Percentiles rank a stretch among this genome's conserved stretches.
Conservation (phyloP, 2,888 invertebrate genomes). For the Cheilosia vernalis region DNA sequence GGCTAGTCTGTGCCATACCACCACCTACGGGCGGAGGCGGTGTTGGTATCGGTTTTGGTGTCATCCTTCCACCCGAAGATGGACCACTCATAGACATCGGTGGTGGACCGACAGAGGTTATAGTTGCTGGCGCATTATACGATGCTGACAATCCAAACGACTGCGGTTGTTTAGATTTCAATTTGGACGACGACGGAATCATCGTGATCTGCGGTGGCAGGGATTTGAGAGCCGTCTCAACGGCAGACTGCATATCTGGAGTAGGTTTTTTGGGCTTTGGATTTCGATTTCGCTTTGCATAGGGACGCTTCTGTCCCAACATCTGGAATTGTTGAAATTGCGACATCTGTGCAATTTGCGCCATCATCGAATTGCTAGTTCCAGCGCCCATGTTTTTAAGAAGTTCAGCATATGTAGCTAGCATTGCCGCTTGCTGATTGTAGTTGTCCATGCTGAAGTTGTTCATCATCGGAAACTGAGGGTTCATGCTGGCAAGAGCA, state of each 20-base stretch:
- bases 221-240: constrained; percentile 57
- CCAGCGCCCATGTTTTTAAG: constrained; percentile 68
- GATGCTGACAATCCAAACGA: constrained; percentile 60
- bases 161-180: constrained; percentile 44
- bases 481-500: constrained; percentile 58
- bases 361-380: constrained; percentile 56
- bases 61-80: constrained; percentile 42
- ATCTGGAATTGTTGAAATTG: constrained; percentile 75
- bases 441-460: constrained; percentile 75
- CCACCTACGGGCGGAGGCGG: constrained; percentile 37
- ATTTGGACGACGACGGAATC: constrained; percentile 58
- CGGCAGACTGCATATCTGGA: constrained; percentile 47
- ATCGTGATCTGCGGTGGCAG: constrained; percentile 63
- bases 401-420: constrained; percentile 76
- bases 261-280: constrained; percentile 72
- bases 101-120: constrained; percentile 64
- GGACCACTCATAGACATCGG: constrained; percentile 55
- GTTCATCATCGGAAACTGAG: constrained; percentile 61
- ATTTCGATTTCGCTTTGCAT: constrained; percentile 74
- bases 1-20: constrained; percentile 82
- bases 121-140: constrained; percentile 58
- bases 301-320: constrained; percentile 73
- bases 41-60: constrained; percentile 55
- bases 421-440: constrained; percentile 74
- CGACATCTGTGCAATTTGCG: constrained; percentile 71